These are phyloP conservation scores for Hoplostethus mediterraneus DNA, from an alignment of 2,797 vertebrate species.

Conservation along the genomic window DNA sequence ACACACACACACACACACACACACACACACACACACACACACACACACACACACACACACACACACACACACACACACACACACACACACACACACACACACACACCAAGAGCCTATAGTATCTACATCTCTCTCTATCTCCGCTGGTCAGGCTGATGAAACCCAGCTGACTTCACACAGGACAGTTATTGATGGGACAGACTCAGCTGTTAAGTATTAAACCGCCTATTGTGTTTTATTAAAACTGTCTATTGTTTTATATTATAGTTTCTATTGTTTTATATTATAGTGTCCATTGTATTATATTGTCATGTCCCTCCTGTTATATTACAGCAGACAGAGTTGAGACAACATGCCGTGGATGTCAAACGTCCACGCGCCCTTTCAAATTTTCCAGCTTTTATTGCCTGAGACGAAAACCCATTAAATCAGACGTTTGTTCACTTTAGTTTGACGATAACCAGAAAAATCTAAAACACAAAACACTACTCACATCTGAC, in stretches of 20 bases:
- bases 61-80: neutral
- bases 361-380: too few relatives aligned
- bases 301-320: neutral
- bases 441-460: too few relatives aligned
- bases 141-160: slow-evolving; percentile 36
- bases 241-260: slow-evolving; percentile 14
- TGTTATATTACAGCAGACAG: neutral
- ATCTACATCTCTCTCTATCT: too few relatives aligned
- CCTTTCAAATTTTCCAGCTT: too few relatives aligned
- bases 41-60: too few relatives aligned
- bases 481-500: too few relatives aligned
- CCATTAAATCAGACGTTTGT: too few relatives aligned
- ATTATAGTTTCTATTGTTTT: slow-evolving; percentile 8
- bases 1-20: neutral
- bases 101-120: too few relatives aligned
- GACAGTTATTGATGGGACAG: slow-evolving; percentile 26
- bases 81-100: too few relatives aligned
- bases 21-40: neutral
- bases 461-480: too few relatives aligned
- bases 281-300: slow-evolving; percentile 7
- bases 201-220: slow-evolving; percentile 37
- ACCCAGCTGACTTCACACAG: slow-evolving; percentile 28
- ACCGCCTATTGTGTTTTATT: slow-evolving; percentile 40
- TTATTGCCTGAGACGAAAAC: too few relatives aligned
- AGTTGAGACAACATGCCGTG: too few relatives aligned